Evolutionary conservation across 1,140 invertebrate species (phyloP).

Genomic region (Drosophila kepulauana): DNA sequence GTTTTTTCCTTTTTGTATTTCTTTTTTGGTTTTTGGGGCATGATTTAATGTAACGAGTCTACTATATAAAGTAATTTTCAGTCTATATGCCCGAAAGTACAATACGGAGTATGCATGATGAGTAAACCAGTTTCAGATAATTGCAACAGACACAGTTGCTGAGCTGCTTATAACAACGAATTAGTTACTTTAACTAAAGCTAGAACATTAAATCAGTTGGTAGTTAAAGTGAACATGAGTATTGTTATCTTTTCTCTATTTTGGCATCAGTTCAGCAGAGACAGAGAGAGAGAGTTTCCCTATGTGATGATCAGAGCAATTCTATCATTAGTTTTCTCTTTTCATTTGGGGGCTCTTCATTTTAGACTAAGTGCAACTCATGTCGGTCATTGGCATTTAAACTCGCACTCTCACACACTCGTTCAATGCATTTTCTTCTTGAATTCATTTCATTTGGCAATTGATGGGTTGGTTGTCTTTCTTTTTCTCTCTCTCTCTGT

Average conservation of each 20-base stretch:
- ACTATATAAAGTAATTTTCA: slow-evolving; percentile 39
- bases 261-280: neutral
- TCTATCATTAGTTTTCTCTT: slow-evolving; percentile 56
- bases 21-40: slow-evolving; percentile 15
- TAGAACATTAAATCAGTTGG: slow-evolving; percentile 4
- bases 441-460: slow-evolving; percentile 60
- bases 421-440: slow-evolving; percentile 43
- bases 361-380: slow-evolving; percentile 48
- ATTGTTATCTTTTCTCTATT: slow-evolving; percentile 10
- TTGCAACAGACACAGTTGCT: slow-evolving; percentile 13
- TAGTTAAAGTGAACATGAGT: neutral
- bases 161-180: neutral
- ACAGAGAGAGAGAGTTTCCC: neutral
- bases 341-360: slow-evolving; percentile 12
- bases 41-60: slow-evolving; percentile 26
- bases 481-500: no score
- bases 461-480: slow-evolving; percentile 38
- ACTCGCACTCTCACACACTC: slow-evolving; percentile 23
- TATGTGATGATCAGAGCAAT: slow-evolving; percentile 22
- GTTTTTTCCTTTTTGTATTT: slow-evolving; percentile 13
- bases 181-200: neutral
- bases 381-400: slow-evolving; percentile 58
- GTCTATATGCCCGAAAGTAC: slow-evolving; percentile 8
- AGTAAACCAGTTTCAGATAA: slow-evolving; percentile 35
- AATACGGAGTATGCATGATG: slow-evolving; percentile 4